These are phyloP conservation scores for Pararge aegeria DNA, from an alignment of 1,140 invertebrate genomes.

Conservation along the genomic window DNA sequence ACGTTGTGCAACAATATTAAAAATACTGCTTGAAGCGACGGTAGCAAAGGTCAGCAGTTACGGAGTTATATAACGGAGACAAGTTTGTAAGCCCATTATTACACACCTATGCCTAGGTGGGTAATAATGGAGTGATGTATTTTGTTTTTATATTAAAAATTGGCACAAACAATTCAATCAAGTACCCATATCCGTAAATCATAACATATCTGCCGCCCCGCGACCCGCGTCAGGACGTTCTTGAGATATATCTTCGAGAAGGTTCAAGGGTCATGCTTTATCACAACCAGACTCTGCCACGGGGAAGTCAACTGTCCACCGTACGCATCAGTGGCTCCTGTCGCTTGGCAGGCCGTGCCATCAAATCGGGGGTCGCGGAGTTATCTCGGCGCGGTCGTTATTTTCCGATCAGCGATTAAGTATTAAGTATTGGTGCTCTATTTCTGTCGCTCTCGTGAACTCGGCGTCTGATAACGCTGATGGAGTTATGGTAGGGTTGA, in stretches of 20 bases:
- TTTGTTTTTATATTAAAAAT: no score
- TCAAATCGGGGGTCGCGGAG: slow-evolving; percentile 22
- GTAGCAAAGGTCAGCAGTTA: no score
- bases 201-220: neutral
- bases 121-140: no score
- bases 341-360: neutral
- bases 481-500: slow-evolving; percentile 21
- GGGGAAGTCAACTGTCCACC: neutral
- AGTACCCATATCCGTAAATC: neutral
- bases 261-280: slow-evolving; percentile 24
- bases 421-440: slow-evolving; percentile 28
- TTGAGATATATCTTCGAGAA: slow-evolving; percentile 11
- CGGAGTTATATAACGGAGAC: no score
- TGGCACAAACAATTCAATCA: slow-evolving; percentile 16
- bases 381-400: slow-evolving; percentile 30
- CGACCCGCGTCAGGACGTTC: slow-evolving; percentile 21
- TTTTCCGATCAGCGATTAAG: slow-evolving; percentile 35
- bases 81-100: no score
- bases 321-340: neutral
- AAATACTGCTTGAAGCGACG: no score
- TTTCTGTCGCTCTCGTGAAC: slow-evolving; percentile 17
- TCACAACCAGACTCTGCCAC: neutral
- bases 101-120: no score
- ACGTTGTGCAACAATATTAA: no score
- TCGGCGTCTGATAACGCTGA: slow-evolving; percentile 15